phyloP scores from a whole-genome alignment of 2,888 invertebrate genomes.

The Acleris literana region DNA sequence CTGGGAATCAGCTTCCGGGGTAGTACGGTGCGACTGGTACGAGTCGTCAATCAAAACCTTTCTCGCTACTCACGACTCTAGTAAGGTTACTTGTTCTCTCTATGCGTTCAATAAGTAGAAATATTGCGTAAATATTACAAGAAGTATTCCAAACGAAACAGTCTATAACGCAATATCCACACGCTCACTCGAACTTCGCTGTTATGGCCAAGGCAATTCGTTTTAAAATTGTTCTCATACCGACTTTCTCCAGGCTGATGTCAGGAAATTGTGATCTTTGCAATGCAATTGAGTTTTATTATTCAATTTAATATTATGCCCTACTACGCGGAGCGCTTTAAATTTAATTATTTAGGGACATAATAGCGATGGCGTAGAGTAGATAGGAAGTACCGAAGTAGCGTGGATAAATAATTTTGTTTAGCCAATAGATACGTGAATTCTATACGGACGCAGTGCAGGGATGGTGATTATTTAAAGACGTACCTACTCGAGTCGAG shows the following conservation, averaged over 20 bases:
- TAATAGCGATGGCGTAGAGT: constrained; percentile 63
- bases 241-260: constrained; percentile 51
- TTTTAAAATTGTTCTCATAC: constrained; percentile 37
- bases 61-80: constrained; percentile 3
- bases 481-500: not conserved
- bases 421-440: not conserved
- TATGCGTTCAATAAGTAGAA: constrained; percentile 32
- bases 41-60: not conserved
- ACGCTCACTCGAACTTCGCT: constrained; percentile 19
- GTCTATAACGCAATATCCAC: constrained; percentile 26
- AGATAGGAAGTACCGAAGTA: constrained; percentile 35
- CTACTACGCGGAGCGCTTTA: constrained; percentile 75
- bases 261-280: constrained; percentile 75
- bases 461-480: not conserved
- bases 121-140: constrained; percentile 38
- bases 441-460: not conserved
- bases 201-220: constrained; percentile 19
- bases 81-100: constrained; percentile 12
- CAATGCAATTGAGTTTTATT: constrained; percentile 70
- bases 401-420: constrained; percentile 11
- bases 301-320: constrained; percentile 70
- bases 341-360: constrained; percentile 78
- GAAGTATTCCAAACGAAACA: constrained; percentile 30
- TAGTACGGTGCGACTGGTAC: too few relatives aligned
- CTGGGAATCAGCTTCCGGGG: too few relatives aligned